Conservation (phyloP, 2,797 vertebrate species). For the Tinamus major region DNA sequence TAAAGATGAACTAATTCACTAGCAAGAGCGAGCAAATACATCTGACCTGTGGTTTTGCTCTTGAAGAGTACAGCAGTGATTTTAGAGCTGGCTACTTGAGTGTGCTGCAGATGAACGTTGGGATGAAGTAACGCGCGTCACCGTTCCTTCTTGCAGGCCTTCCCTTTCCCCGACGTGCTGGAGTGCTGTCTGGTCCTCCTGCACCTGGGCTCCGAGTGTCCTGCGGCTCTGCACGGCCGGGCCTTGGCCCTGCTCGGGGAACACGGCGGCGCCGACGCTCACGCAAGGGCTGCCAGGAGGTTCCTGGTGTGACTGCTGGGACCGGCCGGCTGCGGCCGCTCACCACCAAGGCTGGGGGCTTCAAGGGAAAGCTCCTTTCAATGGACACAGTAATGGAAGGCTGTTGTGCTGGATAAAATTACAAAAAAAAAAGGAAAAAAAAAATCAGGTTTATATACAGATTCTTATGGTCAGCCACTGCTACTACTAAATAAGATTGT, state of each 20-base stretch:
- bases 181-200: slow-evolving; percentile 92
- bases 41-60: neutral
- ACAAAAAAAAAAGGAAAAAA: neutral
- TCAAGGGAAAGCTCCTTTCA: slow-evolving; percentile 8
- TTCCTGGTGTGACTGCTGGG: slow-evolving; percentile 43
- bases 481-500: neutral
- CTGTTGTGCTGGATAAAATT: neutral
- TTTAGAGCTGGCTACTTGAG: neutral
- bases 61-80: neutral
- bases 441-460: neutral
- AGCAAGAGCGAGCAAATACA: neutral
- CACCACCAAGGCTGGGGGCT: neutral
- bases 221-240: slow-evolving; percentile 61
- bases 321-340: neutral
- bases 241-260: slow-evolving; percentile 83
- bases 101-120: neutral
- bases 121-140: neutral
- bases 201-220: slow-evolving; percentile 71
- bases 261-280: slow-evolving; percentile 52
- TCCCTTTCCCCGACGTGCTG: slow-evolving; percentile 88
- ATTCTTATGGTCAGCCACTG: neutral
- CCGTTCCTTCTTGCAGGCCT: slow-evolving; percentile 78
- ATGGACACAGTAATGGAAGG: neutral
- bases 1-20: neutral
- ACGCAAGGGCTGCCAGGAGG: slow-evolving; percentile 57